Evolutionary conservation across 2,888 invertebrate species (phyloP).

Genomic region (Myathropa florea): DNA sequence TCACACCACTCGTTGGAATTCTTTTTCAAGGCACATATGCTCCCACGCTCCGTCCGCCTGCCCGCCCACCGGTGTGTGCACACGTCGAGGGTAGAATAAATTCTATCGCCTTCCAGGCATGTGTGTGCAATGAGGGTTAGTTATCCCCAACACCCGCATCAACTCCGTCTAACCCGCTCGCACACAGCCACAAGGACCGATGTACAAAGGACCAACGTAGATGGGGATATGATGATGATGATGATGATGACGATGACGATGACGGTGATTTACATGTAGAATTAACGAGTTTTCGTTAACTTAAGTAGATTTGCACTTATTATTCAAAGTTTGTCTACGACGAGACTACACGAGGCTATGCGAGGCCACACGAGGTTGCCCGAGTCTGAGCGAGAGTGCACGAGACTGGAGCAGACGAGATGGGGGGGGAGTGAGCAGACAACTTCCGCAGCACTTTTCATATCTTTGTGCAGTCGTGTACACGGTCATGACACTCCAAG

Average conservation of each 20-base stretch:
- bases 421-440: neutral
- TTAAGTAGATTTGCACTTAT: slow-evolving; percentile 71
- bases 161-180: neutral
- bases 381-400: neutral
- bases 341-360: slow-evolving; percentile 41
- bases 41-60: neutral
- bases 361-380: neutral
- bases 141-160: slow-evolving; percentile 33
- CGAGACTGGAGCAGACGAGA: neutral
- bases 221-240: slow-evolving; percentile 40
- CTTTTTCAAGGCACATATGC: slow-evolving; percentile 25
- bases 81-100: slow-evolving; percentile 47
- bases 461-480: slow-evolving; percentile 58
- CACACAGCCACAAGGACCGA: slow-evolving; percentile 2
- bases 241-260: slow-evolving; percentile 61
- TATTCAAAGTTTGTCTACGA: slow-evolving; percentile 70
- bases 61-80: neutral
- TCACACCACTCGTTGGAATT: slow-evolving; percentile 56
- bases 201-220: slow-evolving; percentile 31
- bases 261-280: slow-evolving; percentile 69
- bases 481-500: slow-evolving; percentile 18
- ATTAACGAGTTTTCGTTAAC: slow-evolving; percentile 71
- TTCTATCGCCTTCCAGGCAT: slow-evolving; percentile 48
- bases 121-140: slow-evolving; percentile 47
- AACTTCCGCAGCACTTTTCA: slow-evolving; percentile 66